Percentiles rank a stretch among this genome's conserved stretches.
These are phyloP conservation scores for Pogonognathellus flavescens DNA, from an alignment of 1,140 invertebrate genomes.

Conservation along the genomic window DNA sequence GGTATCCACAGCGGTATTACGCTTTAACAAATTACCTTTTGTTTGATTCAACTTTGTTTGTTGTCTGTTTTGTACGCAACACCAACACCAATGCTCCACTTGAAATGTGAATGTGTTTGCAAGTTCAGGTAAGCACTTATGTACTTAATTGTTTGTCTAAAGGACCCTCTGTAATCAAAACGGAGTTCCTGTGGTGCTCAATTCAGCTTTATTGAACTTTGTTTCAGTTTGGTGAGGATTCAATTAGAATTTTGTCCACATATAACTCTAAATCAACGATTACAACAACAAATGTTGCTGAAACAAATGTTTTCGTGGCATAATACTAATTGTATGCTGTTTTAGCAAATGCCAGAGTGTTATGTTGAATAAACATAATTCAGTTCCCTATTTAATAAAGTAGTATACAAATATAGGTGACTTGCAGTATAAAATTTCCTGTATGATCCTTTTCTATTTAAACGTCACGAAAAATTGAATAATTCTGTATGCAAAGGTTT, in stretches of 20 bases:
- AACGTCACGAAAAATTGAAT: no score
- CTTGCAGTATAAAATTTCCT: no score
- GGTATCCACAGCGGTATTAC: conserved; percentile 54
- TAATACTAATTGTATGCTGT: no score
- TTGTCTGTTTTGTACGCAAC: conserved; percentile 10
- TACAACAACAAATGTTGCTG: no score
- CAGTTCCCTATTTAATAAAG: no score
- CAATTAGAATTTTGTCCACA: background rate
- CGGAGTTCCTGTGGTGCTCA: conserved; percentile 25
- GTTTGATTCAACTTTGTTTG: conserved; percentile 15
- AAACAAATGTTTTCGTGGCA: no score
- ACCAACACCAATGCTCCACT: conserved; percentile 9
- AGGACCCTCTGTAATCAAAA: conserved; percentile 5
- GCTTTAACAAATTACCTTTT: conserved; percentile 52
- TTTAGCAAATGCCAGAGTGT: no score
- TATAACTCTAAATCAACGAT: background rate
- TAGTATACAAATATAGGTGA: no score
- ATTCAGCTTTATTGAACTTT: background rate
- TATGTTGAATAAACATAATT: no score
- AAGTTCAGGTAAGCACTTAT: background rate
- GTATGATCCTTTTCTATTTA: no score
- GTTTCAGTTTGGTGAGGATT: background rate
- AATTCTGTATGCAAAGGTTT: no score
- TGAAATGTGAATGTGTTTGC: background rate
- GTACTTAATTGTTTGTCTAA: background rate